These are phyloP conservation scores for Morone saxatilis DNA, from an alignment of 2,113 vertebrate species.

Conservation along the genomic window DNA sequence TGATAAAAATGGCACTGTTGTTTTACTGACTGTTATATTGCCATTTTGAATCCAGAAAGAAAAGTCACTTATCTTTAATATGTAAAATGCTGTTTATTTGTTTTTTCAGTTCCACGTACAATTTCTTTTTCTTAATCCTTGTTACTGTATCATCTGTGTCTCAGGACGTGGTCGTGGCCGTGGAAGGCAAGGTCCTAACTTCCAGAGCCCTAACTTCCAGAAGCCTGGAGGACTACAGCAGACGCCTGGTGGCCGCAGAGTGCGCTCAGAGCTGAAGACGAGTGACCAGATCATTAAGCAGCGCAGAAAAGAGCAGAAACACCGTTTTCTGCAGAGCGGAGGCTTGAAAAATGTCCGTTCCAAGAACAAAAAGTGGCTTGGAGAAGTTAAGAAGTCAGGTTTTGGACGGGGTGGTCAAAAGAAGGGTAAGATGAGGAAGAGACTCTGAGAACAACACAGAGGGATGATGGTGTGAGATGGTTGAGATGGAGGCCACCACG, in stretches of 20 bases:
- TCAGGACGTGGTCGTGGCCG: slow-evolving; percentile 70
- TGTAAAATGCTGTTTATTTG: too few species aligned
- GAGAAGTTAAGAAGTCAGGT: slow-evolving; percentile 88
- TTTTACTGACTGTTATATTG: background rate
- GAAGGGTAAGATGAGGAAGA: slow-evolving; percentile 94
- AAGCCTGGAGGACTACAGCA: slow-evolving; percentile 3
- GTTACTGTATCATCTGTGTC: background rate
- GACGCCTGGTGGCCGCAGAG: slow-evolving; percentile 53
- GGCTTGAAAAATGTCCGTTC: slow-evolving; percentile 87
- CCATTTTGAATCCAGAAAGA: background rate
- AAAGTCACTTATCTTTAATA: background rate
- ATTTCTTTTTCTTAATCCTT: background rate
- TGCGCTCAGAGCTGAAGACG: slow-evolving; percentile 90
- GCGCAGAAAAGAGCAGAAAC: slow-evolving; percentile 87
- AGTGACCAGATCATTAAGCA: slow-evolving; percentile 93
- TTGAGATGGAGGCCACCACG: background rate
- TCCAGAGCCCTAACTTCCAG: slow-evolving; percentile 26
- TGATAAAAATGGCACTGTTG: too few species aligned
- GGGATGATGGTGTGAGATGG: background rate
- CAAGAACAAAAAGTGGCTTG: slow-evolving; percentile 82
- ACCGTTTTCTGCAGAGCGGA: slow-evolving; percentile 91
- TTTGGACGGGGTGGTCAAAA: slow-evolving; percentile 87
- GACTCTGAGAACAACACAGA: slow-evolving; percentile 77
- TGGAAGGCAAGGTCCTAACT: background rate
- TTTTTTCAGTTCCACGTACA: background rate